Base-by-base conservation (phyloP, 2,113 vertebrate species). In the Misgurnus mizolepis region DNA sequence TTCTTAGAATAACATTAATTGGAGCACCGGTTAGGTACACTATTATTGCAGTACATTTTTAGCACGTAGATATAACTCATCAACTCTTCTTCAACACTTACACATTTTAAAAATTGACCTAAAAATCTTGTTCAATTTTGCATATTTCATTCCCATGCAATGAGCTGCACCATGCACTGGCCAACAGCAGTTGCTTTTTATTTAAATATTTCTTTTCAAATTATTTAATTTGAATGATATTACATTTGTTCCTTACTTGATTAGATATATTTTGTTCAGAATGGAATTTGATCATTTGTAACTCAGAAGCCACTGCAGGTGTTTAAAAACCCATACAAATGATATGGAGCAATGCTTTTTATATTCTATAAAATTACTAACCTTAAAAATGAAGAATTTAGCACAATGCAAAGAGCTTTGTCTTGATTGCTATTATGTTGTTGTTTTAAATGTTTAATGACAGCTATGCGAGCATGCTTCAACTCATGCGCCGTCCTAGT, bases 401-500 rank as follows among this genome's bases (percentile, higher is more conserved):
- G 50, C 50, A 14, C 14, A 53, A 53, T 80, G 65, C 70, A 85
- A 86, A 87, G 84, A 81, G 87, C 88, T 85, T 83, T 82, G 80
- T 83, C 81, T 88, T 90, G 87, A 89, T 88, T 90, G 87, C 88
- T 86, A 86, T 86, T 80, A 67, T 83, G 80, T 80, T 76, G 66
- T 72, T 86, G 43, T 80, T 84, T 85, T 75, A 78, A 89, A 88
- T 87, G 89, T 91, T 91, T 91, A 90, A 93, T 92, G 92, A 89
- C 89, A 93, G 89, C 90, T 91, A 90, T 92, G 90, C 22, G 88
- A 90, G 84, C 93, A 80, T 92, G 92, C 90, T 67, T 81, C 85
- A 85, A 93, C 92, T 85, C 90, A 93, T 92, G 91, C 79, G 47
- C 89, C 84, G 87, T 88, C 87, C 87, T 81, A 84, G 89, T 88